A percentile compares a stretch with the other conserved stretches of the same genome.
Evolutionary conservation across 2,888 invertebrate genomes (phyloP).

Genomic region (Opisthograptis luteolata): DNA sequence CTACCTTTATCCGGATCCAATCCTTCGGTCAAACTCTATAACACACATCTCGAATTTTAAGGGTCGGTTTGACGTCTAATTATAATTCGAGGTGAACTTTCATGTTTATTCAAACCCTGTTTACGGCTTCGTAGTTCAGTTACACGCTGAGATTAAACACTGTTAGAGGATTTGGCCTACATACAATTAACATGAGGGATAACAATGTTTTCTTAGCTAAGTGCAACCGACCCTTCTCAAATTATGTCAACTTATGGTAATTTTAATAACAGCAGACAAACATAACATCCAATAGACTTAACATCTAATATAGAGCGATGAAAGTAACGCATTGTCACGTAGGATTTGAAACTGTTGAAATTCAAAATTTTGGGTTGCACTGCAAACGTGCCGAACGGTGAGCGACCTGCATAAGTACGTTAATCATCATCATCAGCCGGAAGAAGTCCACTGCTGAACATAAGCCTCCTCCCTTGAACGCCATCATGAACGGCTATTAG

Average conservation of each 20-base stretch:
- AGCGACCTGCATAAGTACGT: too few species aligned
- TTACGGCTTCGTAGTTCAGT: conserved; percentile 36
- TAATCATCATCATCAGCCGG: too few species aligned
- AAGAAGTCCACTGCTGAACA: too few species aligned
- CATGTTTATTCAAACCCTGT: conserved; percentile 47
- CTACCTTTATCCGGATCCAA: background rate
- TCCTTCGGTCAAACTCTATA: background rate
- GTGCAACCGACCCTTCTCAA: conserved; percentile 20
- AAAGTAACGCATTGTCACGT: too few species aligned
- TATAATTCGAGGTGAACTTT: conserved; percentile 51
- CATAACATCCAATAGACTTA: too few species aligned
- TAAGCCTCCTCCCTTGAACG: too few species aligned
- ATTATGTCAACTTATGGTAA: conserved; percentile 1
- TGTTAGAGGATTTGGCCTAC: conserved; percentile 35
- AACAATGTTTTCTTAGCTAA: conserved; percentile 33
- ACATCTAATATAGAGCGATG: too few species aligned
- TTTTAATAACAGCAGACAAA: background rate
- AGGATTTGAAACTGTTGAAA: too few species aligned
- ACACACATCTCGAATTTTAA: conserved; percentile 29
- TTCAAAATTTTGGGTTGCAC: too few species aligned
- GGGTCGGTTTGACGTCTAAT: conserved; percentile 50
- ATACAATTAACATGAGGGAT: conserved; percentile 35
- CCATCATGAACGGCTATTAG: too few species aligned
- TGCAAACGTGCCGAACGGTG: too few species aligned
- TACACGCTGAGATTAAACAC: conserved; percentile 37